phyloP scores from a whole-genome alignment of 2,797 vertebrate species.

The Phataginus tetradactyla region DNA sequence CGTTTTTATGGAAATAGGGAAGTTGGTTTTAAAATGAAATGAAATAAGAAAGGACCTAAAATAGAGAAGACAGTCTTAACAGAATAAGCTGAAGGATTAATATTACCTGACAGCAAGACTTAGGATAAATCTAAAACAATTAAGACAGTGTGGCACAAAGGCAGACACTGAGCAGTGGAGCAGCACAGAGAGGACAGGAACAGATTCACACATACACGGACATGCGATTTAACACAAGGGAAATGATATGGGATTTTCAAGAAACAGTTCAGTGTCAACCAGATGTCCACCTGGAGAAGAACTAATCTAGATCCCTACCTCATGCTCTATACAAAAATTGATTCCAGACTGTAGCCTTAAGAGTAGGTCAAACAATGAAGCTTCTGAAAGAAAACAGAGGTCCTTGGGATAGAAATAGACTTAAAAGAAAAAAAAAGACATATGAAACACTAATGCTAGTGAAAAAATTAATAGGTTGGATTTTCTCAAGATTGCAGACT shows the following conservation, averaged over 20 bases:
- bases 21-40: not conserved
- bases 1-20: not conserved
- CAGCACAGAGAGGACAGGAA: not conserved
- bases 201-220: not conserved
- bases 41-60: not conserved
- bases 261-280: not conserved
- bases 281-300: not conserved
- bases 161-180: not conserved
- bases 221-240: not conserved
- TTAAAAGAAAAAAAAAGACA: too few relatives aligned
- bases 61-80: not conserved
- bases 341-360: not conserved
- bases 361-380: not conserved
- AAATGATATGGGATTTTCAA: not conserved
- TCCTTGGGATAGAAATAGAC: not conserved
- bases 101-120: not conserved
- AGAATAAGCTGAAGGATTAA: not conserved
- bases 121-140: not conserved
- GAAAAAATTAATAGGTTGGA: not conserved
- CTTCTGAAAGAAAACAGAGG: not conserved
- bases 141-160: not conserved
- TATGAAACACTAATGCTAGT: not conserved
- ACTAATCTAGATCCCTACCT: not conserved
- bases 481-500: not conserved
- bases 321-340: not conserved